These are phyloP conservation scores for Eriocheir sinensis DNA, from an alignment of 1,140 invertebrate species.

Conservation along the genomic window DNA sequence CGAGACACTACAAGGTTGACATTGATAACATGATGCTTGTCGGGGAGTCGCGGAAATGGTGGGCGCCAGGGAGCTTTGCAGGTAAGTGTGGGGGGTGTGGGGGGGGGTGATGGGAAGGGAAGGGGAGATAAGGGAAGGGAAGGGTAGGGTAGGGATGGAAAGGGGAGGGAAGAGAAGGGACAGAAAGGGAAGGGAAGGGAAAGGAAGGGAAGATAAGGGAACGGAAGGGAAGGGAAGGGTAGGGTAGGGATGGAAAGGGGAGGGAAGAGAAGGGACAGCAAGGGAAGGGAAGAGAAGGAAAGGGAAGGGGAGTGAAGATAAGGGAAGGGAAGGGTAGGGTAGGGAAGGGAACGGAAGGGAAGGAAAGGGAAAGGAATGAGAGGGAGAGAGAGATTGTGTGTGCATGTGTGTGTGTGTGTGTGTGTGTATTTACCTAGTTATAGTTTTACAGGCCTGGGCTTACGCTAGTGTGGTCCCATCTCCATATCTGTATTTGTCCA, in stretches of 20 bases:
- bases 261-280: neutral
- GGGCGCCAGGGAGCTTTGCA: conserved; percentile 66
- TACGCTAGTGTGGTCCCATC: too few relatives aligned
- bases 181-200: too few relatives aligned
- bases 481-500: too few relatives aligned
- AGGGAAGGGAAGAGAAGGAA: neutral
- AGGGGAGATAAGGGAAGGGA: neutral
- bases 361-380: neutral
- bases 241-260: neutral
- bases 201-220: too few relatives aligned
- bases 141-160: neutral
- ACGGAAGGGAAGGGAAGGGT: neutral
- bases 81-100: conserved; percentile 44
- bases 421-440: too few relatives aligned
- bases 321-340: too few relatives aligned
- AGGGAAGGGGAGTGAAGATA: neutral
- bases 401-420: too few relatives aligned
- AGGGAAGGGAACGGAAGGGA: too few relatives aligned
- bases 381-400: too few relatives aligned
- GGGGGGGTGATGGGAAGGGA: neutral
- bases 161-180: neutral
- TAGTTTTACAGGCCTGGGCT: too few relatives aligned
- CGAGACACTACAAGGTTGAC: conserved; percentile 75
- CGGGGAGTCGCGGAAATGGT: conserved; percentile 77
- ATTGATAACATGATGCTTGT: conserved; percentile 75